Base-by-base conservation (phyloP, 2,113 vertebrate genomes). In the Loxodonta africana region DNA sequence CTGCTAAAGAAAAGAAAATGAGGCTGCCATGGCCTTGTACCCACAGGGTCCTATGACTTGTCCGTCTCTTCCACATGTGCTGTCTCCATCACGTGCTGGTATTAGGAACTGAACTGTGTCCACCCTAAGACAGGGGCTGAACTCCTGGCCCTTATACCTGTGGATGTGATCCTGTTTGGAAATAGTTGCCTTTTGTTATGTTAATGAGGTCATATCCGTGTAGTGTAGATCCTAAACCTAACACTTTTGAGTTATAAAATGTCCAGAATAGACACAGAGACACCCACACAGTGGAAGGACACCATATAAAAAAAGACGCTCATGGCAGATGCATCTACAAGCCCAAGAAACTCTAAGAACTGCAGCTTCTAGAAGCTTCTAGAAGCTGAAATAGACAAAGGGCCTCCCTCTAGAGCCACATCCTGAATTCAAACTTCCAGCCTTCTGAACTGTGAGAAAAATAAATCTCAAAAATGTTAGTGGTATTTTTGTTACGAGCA, bases 11-110 rank as follows among this genome's bases (percentile, higher is more conserved):
- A 3, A 76, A 86, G 86, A 57, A 53, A 37, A 30, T 28, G 78
- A 26, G 83, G 48, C 69, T 5, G 33, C 48, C 7, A 5, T 1
- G 41, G 71, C 8, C 69, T n/a, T 30, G 6, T 1, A 63, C 44
- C 17, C 37, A 57, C 0, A 8, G 41, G 44, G 14, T 7, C 12
- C 26, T 18, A 5, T 0, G 7, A n/a, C 1, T 5, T 4, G 6
- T 21, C 9, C 46, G 28, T 18, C 28, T 25, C 37, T 12, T 63
- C 14, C 11, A 6, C 8, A 23, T 0, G 0, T 20, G 18, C 44
- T 46, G 4, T 26, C 20, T 12, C 37, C 83, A 51, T 21, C 37
- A 18, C 1, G 2, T 53, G 46, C 51, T 37, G 71, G 37, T 37
- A 4, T 37, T 73, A 37, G 71, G 33, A 7, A 37, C 18, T 20